Evolutionary conservation across 2,113 vertebrate genomes (phyloP).

Genomic region (Poeciliopsis retropinna): DNA sequence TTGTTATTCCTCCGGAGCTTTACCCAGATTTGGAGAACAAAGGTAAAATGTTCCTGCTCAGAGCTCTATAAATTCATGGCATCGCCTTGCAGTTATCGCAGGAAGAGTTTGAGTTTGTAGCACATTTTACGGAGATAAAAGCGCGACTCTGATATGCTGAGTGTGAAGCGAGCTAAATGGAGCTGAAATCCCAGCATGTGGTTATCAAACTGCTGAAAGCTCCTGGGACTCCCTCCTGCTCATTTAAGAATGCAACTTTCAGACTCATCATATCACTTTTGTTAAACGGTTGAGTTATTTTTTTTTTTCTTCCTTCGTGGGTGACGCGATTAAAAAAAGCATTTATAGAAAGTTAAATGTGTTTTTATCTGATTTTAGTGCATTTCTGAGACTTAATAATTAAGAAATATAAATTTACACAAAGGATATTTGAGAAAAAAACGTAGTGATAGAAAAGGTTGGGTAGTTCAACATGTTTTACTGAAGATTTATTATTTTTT

Average conservation of each 20-base stretch:
- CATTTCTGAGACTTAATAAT: constrained; percentile 17
- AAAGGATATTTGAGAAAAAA: not conserved
- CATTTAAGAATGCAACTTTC: constrained; percentile 13
- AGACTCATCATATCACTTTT: constrained; percentile 5
- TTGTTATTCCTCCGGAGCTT: constrained; percentile 38
- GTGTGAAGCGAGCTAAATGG: constrained; percentile 28
- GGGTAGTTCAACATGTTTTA: not conserved
- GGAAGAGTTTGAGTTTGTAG: constrained; percentile 37
- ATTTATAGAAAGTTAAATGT: not conserved
- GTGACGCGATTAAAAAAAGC: not conserved
- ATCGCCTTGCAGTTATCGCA: constrained; percentile 22
- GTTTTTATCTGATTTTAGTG: not conserved
- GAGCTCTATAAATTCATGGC: constrained; percentile 43
- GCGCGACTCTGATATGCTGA: constrained; percentile 17
- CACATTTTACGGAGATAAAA: constrained; percentile 43
- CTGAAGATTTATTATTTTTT: no score
- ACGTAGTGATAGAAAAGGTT: not conserved
- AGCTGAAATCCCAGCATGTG: constrained; percentile 32
- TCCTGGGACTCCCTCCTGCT: constrained; percentile 24
- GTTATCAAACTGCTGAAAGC: constrained; percentile 33
- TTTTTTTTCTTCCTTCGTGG: not conserved
- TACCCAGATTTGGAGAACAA: constrained; percentile 44
- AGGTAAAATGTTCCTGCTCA: constrained; percentile 39
- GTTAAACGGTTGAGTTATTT: not conserved
- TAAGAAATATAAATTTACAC: constrained; percentile 6